Evolutionary conservation across 2,113 vertebrate genomes (phyloP).

Genomic region (Dicrurus megarhynchus): DNA sequence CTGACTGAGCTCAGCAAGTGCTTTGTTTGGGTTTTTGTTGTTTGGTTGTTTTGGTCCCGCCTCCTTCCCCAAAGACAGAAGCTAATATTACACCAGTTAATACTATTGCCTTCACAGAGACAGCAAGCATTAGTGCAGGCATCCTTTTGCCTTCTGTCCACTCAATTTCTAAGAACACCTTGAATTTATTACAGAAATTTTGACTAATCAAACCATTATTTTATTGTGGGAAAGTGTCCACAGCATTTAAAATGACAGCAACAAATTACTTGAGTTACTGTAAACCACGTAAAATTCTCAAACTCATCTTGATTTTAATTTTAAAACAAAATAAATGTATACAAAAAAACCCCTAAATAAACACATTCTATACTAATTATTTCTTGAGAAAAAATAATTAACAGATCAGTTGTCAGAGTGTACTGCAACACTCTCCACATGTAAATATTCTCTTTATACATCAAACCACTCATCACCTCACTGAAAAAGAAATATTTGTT

Average conservation of each 20-base stretch:
- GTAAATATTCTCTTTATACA: neutral
- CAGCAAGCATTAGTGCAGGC: neutral
- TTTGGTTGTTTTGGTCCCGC: neutral
- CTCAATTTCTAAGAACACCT: neutral
- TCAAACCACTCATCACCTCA: neutral
- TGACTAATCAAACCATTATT: neutral
- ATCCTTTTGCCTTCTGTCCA: neutral
- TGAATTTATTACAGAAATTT: neutral
- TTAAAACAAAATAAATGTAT: neutral
- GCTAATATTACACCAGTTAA: neutral
- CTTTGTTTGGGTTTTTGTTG: neutral
- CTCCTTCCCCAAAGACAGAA: neutral
- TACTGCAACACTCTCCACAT: neutral
- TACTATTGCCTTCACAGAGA: rapidly evolving
- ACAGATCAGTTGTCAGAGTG: neutral
- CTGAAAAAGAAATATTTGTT: neutral
- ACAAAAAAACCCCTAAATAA: rapidly evolving
- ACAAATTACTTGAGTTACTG: neutral
- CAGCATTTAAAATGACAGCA: neutral
- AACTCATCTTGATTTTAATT: neutral
- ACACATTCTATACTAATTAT: neutral
- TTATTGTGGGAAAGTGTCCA: neutral
- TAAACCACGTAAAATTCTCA: neutral
- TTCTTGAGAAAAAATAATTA: neutral
- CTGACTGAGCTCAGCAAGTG: neutral